phyloP scores from a whole-genome alignment of 2,797 vertebrate species.

The Naso thynnoides region DNA sequence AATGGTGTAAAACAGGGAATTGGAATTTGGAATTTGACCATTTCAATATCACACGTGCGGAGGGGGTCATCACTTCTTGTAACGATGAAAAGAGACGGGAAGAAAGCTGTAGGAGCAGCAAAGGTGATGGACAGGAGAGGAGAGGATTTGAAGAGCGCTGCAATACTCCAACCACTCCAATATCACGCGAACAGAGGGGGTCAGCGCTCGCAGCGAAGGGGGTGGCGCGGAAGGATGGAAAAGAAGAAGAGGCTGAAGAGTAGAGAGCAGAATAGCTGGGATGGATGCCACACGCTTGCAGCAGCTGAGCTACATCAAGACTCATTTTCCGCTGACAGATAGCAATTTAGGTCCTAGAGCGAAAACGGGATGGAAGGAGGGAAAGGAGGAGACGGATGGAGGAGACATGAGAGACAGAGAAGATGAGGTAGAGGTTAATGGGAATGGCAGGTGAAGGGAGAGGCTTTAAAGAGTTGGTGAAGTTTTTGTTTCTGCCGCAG shows the following conservation, averaged over 20 bases:
- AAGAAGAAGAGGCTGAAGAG: constrained; percentile 30
- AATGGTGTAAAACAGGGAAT: not conserved
- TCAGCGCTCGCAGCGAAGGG: constrained; percentile 33
- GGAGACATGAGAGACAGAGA: constrained; percentile 50
- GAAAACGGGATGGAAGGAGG: constrained; percentile 52
- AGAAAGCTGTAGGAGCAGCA: constrained; percentile 10
- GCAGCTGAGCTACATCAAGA: constrained; percentile 52
- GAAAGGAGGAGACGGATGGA: constrained; percentile 27
- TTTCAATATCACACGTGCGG: constrained; percentile 12
- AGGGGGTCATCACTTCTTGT: constrained; percentile 1
- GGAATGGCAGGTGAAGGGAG: constrained; percentile 67
- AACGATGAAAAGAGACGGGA: not conserved
- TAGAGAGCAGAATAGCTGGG: not conserved
- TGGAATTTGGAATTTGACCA: constrained; percentile 28
- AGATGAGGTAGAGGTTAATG: constrained; percentile 70
- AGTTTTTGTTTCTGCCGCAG: constrained; percentile 62
- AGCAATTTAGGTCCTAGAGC: constrained; percentile 59
- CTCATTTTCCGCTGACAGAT: constrained; percentile 62
- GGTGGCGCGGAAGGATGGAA: constrained; percentile 1
- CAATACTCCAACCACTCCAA: constrained; percentile 40
- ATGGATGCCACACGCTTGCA: constrained; percentile 7
- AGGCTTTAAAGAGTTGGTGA: constrained; percentile 67
- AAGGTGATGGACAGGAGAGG: constrained; percentile 5
- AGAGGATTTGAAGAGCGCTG: constrained; percentile 1
- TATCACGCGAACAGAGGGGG: constrained; percentile 58